Base-by-base conservation (phyloP, 2,797 vertebrate species). In the Amphiprion clarkii region DNA sequence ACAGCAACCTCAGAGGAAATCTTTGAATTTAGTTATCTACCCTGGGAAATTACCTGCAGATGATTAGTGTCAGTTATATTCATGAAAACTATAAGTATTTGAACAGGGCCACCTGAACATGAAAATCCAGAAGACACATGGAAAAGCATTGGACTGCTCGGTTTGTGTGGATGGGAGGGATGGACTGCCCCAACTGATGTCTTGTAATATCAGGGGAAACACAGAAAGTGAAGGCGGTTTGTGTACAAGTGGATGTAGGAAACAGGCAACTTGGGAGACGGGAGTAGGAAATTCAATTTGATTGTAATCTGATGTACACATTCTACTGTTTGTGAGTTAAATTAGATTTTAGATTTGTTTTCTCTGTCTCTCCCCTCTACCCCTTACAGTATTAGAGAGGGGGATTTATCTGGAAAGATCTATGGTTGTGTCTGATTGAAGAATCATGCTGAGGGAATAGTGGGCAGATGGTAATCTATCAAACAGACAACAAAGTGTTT, bases 291-390 rank as follows among this genome's bases (percentile, higher is more conserved):
- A 95, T 94, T 91, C 91, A 93, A 93, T 95, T 94, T 90, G 90
- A 93, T 93, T 77, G 81, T 91, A 91, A 92, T 94, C 91, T 85
- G 89, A 93, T 91, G 90, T 89, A 91, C 88, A 92, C 78, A 81
- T 86, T 78, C 78, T 81, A 76, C 88, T 94, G 92, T 92, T 93
- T 92, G 92, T 88, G 86, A 88, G 89, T 83, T 82, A 90, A 94
- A 94, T 94, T 92, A 91, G 88, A 94, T 93, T 94, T 92, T 85
- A 83, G 89, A 92, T 94, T 92, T 91, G 91, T 94, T 92, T 93
- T 90, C 67, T 75, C 53, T 79, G 56, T 78, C 75, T 73, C 73
- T 79, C 74, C 63, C 76, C 71, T 76, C 70, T 57, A 61, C 68
- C 76, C 77, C 53, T 90, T 90, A 83, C 83, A 83, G 86, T 90